Base-by-base conservation (phyloP, 2,888 invertebrate species). In the Eremobia ochroleuca region DNA sequence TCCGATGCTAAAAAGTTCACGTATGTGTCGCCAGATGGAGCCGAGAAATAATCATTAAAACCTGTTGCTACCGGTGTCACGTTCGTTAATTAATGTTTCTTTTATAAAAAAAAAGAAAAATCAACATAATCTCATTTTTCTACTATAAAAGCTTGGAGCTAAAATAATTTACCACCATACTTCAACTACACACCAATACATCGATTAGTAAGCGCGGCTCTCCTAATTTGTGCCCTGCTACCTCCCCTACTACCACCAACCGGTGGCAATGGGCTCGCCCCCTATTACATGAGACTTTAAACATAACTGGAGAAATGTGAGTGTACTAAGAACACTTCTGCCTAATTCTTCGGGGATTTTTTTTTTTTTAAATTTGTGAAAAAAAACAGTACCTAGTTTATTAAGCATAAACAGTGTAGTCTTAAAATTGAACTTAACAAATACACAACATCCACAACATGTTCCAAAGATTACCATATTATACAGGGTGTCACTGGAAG, bases 1-100 rank as follows among this genome's bases (percentile, higher is more conserved):
- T 73, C 52, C n/a, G 0, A 55, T n/a, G 40, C 55, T 43, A 52
- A 28, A 28, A 66, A 46, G 69, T 86, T 81, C 76, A 25, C 31
- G 15, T 25, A 2, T 25, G 0, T 43, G 11, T 9, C 85, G 73
- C 68, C n/a, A 87, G 87, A 88, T 85, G 89, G 89, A 79, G 79
- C 40, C 4, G 1, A 71, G 11, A 34, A n/a, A 70, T 18, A 55
- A 55, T 43, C 0, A n/a, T 21, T 49, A 59, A 31, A 72, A 65
- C 40, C n/a, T 52, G 4, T 62, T 67, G 34, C n/a, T 64, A 13
- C n/a, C 9, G 1, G 18, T n/a, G 9, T 49, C 31, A 31, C 21
- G 31, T 11, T 40, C 0, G 2, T 15, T 34, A 28, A 52, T 52
- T 18, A 43, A 34, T 43, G 4, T 34, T 62, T 43, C 1, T 49